Conservation (phyloP, 2,888 invertebrate genomes). For the Phania funesta region DNA sequence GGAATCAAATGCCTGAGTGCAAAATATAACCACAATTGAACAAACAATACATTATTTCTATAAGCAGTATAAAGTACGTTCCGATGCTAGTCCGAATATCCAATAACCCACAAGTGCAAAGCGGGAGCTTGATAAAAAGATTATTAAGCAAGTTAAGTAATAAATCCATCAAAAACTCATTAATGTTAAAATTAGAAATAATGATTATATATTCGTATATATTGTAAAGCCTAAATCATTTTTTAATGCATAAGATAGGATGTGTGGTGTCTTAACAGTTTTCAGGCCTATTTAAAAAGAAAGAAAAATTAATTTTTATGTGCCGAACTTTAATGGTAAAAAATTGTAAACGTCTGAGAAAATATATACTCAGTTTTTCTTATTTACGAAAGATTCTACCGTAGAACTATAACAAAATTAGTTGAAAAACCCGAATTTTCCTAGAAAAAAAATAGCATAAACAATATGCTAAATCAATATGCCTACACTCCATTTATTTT, state of each 20-base stretch:
- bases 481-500: no score
- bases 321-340: no score
- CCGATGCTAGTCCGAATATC: conserved; percentile 63
- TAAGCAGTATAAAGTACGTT: conserved; percentile 81
- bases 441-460: no score
- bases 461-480: no score
- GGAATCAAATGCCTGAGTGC: conserved; percentile 95
- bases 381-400: no score
- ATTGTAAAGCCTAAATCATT: conserved; percentile 62
- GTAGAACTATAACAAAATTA: no score
- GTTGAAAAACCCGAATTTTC: no score
- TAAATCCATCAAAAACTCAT: conserved; percentile 53
- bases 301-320: neutral
- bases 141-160: conserved; percentile 38
- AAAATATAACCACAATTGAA: conserved; percentile 92
- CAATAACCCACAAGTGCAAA: conserved; percentile 55
- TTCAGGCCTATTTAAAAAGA: neutral
- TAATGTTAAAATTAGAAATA: conserved; percentile 48
- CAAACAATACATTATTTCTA: conserved; percentile 87
- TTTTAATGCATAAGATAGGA: conserved; percentile 57
- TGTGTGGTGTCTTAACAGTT: conserved; percentile 55
- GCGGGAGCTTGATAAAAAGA: conserved; percentile 47
- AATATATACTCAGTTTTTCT: no score
- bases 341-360: no score
- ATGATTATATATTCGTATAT: conserved; percentile 52